Evolutionary conservation across 2,113 vertebrate species (phyloP).

Genomic region (Chrysochloris asiatica): DNA sequence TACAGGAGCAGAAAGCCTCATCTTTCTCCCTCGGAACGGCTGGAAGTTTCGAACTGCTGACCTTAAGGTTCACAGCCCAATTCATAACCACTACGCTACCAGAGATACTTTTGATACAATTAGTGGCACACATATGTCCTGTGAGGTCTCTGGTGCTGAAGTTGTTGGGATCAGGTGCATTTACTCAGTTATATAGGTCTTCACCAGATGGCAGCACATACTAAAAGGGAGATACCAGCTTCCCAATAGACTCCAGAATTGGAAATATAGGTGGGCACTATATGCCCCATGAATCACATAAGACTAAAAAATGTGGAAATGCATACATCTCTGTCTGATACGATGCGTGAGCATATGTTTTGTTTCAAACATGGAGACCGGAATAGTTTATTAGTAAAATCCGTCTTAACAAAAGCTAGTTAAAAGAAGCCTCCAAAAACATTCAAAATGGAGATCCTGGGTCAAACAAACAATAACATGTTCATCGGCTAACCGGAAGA

Average conservation of each 20-base stretch:
- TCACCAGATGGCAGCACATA: not conserved
- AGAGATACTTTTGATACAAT: not conserved
- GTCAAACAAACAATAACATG: too few relatives aligned
- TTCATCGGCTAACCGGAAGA: not conserved
- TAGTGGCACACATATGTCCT: not conserved
- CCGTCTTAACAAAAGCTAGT: not conserved
- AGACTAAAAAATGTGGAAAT: not conserved
- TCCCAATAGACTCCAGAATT: not conserved
- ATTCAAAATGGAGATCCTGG: not conserved
- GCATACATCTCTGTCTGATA: not conserved
- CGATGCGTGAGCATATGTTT: constrained; percentile 1
- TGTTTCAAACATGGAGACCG: not conserved
- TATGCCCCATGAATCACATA: too few relatives aligned
- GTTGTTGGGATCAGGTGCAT: not conserved
- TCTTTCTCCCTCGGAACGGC: too few relatives aligned
- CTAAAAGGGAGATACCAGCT: not conserved
- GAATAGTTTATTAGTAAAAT: not conserved
- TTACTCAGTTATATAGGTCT: not conserved
- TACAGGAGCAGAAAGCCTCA: too few relatives aligned
- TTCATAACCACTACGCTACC: too few relatives aligned
- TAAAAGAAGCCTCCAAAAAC: not conserved
- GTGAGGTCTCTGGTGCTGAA: not conserved
- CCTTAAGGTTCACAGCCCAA: too few relatives aligned
- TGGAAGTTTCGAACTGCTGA: too few relatives aligned
- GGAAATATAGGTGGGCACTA: not conserved